Conservation (phyloP, 92 coral and sea anemone genomes). For the Virgularia gustaviana region DNA sequence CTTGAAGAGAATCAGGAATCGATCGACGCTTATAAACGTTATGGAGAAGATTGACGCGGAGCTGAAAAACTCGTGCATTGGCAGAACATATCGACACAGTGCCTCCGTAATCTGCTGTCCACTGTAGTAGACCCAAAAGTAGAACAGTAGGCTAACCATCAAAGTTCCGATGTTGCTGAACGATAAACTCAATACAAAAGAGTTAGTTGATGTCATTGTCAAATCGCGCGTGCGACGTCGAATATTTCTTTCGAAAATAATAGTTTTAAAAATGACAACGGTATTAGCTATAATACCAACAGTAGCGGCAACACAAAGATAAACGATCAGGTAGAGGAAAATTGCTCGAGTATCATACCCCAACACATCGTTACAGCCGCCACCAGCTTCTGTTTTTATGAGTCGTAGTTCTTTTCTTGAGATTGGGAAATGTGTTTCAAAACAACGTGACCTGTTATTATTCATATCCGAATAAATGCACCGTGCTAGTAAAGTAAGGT, state of each 20-base stretch:
- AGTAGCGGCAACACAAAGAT: not conserved
- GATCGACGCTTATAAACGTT: not conserved
- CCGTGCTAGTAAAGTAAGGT: too few relatives aligned
- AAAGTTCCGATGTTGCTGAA: not conserved
- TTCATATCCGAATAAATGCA: too few relatives aligned
- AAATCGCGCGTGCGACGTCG: not conserved
- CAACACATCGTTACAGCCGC: too few relatives aligned
- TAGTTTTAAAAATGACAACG: not conserved
- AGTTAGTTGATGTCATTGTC: not conserved
- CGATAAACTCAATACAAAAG: not conserved
- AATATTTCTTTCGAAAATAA: not conserved
- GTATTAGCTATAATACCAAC: not conserved
- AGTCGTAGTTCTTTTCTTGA: too few relatives aligned
- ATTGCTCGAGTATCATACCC: not conserved
- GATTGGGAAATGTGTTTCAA: too few relatives aligned
- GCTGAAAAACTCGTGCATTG: not conserved
- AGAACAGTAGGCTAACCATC: not conserved
- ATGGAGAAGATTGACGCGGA: not conserved
- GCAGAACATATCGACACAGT: not conserved
- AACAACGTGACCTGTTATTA: too few relatives aligned
- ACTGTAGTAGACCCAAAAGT: not conserved
- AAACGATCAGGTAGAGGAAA: not conserved
- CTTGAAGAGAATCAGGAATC: not conserved
- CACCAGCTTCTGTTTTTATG: too few relatives aligned
- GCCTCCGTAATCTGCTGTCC: not conserved